phyloP scores from a whole-genome alignment of 2,113 vertebrate species.

The Thalassoma bifasciatum region DNA sequence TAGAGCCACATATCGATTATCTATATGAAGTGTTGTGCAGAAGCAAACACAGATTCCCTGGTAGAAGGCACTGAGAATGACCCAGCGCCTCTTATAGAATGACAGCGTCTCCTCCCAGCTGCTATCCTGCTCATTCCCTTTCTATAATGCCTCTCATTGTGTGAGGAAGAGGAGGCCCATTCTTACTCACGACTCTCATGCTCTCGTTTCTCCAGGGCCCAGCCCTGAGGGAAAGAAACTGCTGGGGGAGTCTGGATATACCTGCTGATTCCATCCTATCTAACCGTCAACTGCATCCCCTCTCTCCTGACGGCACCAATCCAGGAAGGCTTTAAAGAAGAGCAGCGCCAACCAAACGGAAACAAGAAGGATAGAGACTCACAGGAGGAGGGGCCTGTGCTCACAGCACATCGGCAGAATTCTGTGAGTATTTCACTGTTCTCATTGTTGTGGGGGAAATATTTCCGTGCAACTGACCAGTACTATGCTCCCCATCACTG shows the following conservation, averaged over 20 bases:
- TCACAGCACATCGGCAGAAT: constrained; percentile 40
- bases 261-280: constrained; percentile 33
- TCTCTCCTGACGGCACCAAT: constrained; percentile 33
- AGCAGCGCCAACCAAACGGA: constrained; percentile 39
- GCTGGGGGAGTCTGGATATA: constrained; percentile 66
- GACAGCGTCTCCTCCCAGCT: constrained; percentile 63
- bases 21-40: constrained; percentile 57
- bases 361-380: constrained; percentile 38
- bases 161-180: constrained; percentile 72
- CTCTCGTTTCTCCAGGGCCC: constrained; percentile 78
- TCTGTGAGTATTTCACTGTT: constrained; percentile 79
- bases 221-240: constrained; percentile 67
- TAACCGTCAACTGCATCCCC: constrained; percentile 34
- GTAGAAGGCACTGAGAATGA: constrained; percentile 34
- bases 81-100: constrained; percentile 43
- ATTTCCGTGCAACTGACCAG: constrained; percentile 36
- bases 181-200: constrained; percentile 75
- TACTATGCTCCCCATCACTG: neutral
- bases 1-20: constrained; percentile 24
- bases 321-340: constrained; percentile 50
- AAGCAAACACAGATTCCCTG: constrained; percentile 55
- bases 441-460: constrained; percentile 24
- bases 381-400: constrained; percentile 45
- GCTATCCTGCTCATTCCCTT: constrained; percentile 54
- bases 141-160: constrained; percentile 74